Base-by-base conservation (phyloP, 2,797 vertebrate species). In the Acridotheres tristis region DNA sequence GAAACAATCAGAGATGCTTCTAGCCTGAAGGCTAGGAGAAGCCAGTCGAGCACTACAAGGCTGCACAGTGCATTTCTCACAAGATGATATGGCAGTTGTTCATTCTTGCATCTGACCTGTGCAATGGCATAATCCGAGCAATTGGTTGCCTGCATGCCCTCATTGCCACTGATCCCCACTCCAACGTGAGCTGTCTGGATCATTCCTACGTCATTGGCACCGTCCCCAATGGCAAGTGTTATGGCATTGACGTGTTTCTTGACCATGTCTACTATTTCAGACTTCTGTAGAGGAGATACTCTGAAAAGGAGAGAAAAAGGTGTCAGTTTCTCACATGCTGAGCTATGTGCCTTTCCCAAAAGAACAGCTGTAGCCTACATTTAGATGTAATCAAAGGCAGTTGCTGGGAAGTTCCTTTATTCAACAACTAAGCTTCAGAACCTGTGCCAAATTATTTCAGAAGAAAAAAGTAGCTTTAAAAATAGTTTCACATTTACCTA, bases 71-170 rank as follows among this genome's bases (percentile, higher is more conserved):
- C 68, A 30, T 58, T 26, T 78, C 88, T 71, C 76, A 80, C 85
- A 91, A 20, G 17, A 66, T 25, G 16, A 80, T 4, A 25, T 0
- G 10, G 73, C 47, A 89, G 82, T 58, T 62, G 53, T 25, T 84
- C 10, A 14, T 40, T 50, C 82, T 54, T 5, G 42, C 42, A 45
- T 92, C 98, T 97, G 96, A 99, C 99, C 99, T 99, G 99, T 53
- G 99, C 99, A 36, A 99, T 99, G 88, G 99, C 99, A 87, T 99
- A 99, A 96, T 99, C 99, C 0, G 99, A 99, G 76, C 99, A 99
- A 98, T 99, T 99, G 92, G 99, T 99, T 85, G 99, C 99, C 97
- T 99, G 99, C 99, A 99, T 99, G 97, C 99, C 99, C 97, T 99
- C 99, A 11, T 99, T 99, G 88, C 99, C 99, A 13, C 99, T 99